Base-by-base conservation (phyloP, 2,113 vertebrate species). In the Ceyx melanurus region DNA sequence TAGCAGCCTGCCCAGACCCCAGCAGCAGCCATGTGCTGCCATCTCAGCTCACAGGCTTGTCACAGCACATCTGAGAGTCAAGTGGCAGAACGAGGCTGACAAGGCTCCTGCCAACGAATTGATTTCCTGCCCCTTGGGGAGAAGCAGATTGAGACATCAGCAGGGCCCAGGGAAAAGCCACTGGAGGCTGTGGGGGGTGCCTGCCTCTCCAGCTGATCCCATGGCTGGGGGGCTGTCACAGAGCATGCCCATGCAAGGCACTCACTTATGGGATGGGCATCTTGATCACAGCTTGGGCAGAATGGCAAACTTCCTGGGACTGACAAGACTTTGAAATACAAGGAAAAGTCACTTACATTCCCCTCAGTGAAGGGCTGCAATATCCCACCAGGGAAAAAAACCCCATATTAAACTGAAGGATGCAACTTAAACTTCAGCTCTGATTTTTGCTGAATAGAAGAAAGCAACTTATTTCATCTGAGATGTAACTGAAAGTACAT, bases 121-220 rank as follows among this genome's bases (percentile, higher is more conserved):
- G 94, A 93, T 95, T 97, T 96, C 86, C 60, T 82, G 85, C 93
- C 94, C 80, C 91, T 91, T 80, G 83, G 87, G 80, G 94, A 96
- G 89, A 97, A 92, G 65, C 45, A 92, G 91, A 97, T 84, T 85
- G 92, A 96, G 96, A 77, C 54, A 5, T 94, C 93, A 97, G 94
- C 85, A 97, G 90, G 82, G 85, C 86, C 57, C 22, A 20, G 77
- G 77, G 66, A 93, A 92, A 91, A 86, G 57, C 15, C 54, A 40
- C 22, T 51, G 65, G 75, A 78, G 28, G 45, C 74, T 71, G 46
- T 33, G 74, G 95, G 94, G 96, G 67, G 67, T 74, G n/a, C 86
- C 75, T 94, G 93, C 71, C 75, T 79, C 75, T 67, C 85, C 73
- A 35, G 48, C 45, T 95, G 90, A 58, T 84, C 88, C 67, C 70